phyloP scores from a whole-genome alignment of 2,113 vertebrate genomes.

The Manacus vitellinus region DNA sequence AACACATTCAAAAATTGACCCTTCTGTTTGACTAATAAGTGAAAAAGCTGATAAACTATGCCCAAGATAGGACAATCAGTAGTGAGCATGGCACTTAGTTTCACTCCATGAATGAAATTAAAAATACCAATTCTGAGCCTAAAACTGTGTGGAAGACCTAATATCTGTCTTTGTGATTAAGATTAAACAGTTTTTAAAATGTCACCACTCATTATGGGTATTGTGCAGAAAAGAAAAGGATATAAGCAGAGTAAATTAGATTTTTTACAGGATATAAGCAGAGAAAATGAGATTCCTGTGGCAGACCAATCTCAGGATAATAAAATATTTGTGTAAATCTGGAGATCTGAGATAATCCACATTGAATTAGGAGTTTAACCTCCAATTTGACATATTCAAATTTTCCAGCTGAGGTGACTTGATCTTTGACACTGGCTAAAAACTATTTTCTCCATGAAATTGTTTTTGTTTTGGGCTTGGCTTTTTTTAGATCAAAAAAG shows the following conservation, averaged over 20 bases:
- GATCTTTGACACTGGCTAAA: background rate
- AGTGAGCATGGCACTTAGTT: background rate
- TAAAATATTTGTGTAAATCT: background rate
- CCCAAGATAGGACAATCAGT: background rate
- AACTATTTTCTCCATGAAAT: background rate
- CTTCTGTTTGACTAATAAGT: background rate
- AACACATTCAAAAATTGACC: background rate
- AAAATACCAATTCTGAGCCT: background rate
- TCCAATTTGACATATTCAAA: background rate
- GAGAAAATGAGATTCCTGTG: constrained; percentile 12
- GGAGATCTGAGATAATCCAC: background rate
- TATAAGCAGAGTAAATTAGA: background rate
- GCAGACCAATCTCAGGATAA: background rate
- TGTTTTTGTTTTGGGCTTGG: background rate
- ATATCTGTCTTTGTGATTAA: background rate
- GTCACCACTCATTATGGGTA: background rate
- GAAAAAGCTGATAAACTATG: background rate
- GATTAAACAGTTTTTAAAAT: background rate
- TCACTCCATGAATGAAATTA: background rate
- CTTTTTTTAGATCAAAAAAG: background rate
- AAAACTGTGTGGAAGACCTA: background rate
- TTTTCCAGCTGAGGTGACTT: background rate
- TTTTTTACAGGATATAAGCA: background rate
- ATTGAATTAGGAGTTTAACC: background rate
- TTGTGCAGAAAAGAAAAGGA: background rate